Percentiles rank a stretch among this genome's conserved stretches.
These are phyloP conservation scores for Crematogaster levior DNA, from an alignment of 2,888 invertebrate species.

Conservation along the genomic window DNA sequence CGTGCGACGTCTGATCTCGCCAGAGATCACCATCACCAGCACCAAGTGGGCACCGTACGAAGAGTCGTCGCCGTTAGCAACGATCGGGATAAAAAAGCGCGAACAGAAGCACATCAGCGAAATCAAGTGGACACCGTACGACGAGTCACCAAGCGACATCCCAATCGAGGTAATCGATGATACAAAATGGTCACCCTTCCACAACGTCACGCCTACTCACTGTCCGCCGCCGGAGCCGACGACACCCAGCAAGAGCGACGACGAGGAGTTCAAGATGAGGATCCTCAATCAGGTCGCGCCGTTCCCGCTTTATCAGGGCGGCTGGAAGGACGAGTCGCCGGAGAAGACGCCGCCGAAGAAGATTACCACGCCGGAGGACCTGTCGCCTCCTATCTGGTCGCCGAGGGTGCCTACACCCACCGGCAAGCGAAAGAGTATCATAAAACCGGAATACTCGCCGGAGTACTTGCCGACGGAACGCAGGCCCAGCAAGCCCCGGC, in stretches of 20 bases:
- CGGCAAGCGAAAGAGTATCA: conserved; percentile 52
- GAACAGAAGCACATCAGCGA: conserved; percentile 82
- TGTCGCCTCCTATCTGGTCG: conserved; percentile 81
- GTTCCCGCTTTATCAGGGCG: conserved; percentile 84
- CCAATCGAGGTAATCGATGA: conserved; percentile 56
- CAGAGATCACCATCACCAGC: conserved; percentile 80
- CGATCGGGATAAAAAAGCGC: conserved; percentile 81
- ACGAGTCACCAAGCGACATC: conserved; percentile 73
- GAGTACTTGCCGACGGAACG: conserved; percentile 71
- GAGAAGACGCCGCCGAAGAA: conserved; percentile 78
- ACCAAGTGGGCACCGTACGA: conserved; percentile 84
- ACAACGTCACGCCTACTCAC: conserved; percentile 82
- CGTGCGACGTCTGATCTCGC: conserved; percentile 81
- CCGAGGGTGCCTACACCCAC: conserved; percentile 71
- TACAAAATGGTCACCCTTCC: conserved; percentile 77
- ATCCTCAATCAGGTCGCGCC: conserved; percentile 83
- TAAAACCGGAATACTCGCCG: conserved; percentile 59
- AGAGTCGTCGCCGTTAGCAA: conserved; percentile 82
- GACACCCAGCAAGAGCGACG: conserved; percentile 71
- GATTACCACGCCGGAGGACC: conserved; percentile 71
- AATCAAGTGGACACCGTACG: conserved; percentile 83
- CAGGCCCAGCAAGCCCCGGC: conserved; percentile 72
- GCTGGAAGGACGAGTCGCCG: conserved; percentile 83
- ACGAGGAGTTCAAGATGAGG: conserved; percentile 82
- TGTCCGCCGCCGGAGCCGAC: conserved; percentile 80